phyloP scores from a whole-genome alignment of 2,888 invertebrate genomes.

The Lasioglossum morio region DNA sequence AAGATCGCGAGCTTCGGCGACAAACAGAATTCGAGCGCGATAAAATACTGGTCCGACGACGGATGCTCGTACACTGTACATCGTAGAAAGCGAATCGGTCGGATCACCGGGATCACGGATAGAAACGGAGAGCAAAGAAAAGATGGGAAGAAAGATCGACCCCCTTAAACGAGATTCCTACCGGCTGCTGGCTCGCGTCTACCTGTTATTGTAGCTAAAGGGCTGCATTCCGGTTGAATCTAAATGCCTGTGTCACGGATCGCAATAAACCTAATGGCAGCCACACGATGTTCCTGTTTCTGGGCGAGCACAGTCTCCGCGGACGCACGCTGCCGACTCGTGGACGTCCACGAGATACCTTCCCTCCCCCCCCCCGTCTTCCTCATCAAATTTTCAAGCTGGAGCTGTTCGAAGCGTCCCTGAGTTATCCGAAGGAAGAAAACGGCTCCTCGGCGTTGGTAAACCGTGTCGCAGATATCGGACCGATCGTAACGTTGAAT shows the following conservation, averaged over 20 bases:
- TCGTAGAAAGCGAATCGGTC: conserved; percentile 61
- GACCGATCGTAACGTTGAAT: conserved; percentile 51
- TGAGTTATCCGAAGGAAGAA: conserved; percentile 24
- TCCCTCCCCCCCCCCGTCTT: not conserved
- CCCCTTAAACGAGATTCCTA: conserved; percentile 71
- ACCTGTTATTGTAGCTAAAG: conserved; percentile 64
- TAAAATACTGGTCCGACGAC: not conserved
- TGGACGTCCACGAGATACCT: not conserved
- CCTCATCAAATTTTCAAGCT: not conserved
- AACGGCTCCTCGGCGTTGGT: conserved; percentile 10
- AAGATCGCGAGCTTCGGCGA: not conserved
- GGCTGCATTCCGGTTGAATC: conserved; percentile 71
- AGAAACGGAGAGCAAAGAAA: conserved; percentile 38
- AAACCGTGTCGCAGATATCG: conserved; percentile 35
- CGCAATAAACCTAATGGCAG: conserved; percentile 74
- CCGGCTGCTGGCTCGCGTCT: conserved; percentile 69
- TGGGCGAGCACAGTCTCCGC: conserved; percentile 56
- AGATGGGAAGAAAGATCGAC: conserved; percentile 47
- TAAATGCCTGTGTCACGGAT: conserved; percentile 78
- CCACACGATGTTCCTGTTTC: conserved; percentile 71
- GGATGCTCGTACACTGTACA: conserved; percentile 23
- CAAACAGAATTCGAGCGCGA: not conserved
- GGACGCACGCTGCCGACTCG: conserved; percentile 5
- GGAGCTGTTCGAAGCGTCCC: not conserved
- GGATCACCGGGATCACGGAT: conserved; percentile 36